phyloP scores from a whole-genome alignment of 2,888 invertebrate genomes.

The Sepiola atlantica region DNA sequence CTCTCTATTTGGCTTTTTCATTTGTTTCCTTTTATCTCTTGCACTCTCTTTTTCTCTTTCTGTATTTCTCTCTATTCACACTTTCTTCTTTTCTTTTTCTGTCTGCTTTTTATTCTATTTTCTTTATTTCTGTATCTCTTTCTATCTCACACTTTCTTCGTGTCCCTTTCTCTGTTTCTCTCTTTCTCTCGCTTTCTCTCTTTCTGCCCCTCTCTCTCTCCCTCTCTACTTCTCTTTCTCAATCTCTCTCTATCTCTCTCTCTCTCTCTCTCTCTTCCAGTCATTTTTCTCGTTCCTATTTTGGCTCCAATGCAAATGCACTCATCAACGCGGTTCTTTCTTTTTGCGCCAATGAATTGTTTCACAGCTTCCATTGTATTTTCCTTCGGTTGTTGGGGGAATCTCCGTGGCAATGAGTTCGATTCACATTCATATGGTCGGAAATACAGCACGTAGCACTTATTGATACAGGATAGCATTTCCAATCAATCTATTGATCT shows the following conservation, averaged over 20 bases:
- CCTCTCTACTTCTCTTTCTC: background rate
- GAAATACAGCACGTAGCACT: conserved; percentile 11
- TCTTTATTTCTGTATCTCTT: background rate
- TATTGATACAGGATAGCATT: background rate
- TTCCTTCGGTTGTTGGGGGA: background rate
- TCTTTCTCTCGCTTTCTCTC: background rate
- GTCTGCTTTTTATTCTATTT: background rate
- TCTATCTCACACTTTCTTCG: background rate
- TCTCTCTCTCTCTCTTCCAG: background rate
- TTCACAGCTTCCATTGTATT: background rate
- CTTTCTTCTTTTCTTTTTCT: background rate
- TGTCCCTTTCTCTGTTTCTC: too few species aligned
- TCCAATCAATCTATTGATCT: background rate
- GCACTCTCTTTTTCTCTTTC: background rate
- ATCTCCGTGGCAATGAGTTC: background rate
- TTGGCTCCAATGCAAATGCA: background rate
- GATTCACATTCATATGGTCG: background rate
- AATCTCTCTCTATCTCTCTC: background rate
- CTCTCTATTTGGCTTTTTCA: accelerated
- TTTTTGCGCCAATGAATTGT: background rate
- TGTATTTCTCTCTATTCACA: background rate
- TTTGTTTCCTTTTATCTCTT: accelerated
- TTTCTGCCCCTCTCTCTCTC: background rate
- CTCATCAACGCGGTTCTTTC: background rate
- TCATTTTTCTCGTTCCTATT: background rate